Conservation (phyloP, 2,113 vertebrate genomes). For the Paramisgurnus dabryanus region DNA sequence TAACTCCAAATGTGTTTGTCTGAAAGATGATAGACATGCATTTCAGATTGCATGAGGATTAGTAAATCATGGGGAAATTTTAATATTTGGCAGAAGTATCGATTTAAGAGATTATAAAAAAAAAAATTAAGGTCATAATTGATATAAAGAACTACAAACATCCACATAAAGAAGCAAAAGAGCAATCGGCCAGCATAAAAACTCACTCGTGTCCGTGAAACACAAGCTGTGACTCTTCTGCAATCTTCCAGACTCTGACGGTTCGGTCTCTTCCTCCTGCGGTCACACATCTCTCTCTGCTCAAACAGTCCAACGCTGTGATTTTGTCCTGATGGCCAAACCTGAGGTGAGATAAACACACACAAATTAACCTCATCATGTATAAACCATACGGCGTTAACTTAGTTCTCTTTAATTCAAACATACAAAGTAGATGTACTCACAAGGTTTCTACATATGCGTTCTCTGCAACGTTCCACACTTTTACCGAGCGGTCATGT, state of each 20-base stretch:
- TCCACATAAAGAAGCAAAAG: too few species aligned
- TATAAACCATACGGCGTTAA: background rate
- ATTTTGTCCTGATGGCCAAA: slow-evolving; percentile 93
- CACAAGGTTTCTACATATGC: slow-evolving; percentile 94
- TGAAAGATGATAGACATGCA: too few species aligned
- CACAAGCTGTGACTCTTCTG: slow-evolving; percentile 93
- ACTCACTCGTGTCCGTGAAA: slow-evolving; percentile 93
- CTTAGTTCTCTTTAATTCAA: background rate
- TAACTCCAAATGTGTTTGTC: too few species aligned
- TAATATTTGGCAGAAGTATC: too few species aligned
- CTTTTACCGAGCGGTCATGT: slow-evolving; percentile 91
- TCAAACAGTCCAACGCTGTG: slow-evolving; percentile 88
- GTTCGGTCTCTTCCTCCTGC: slow-evolving; percentile 88
- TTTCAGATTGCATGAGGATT: too few species aligned
- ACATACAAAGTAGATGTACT: slow-evolving; percentile 59
- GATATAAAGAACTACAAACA: background rate
- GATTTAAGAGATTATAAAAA: background rate
- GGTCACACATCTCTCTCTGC: slow-evolving; percentile 92
- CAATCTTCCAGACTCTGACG: slow-evolving; percentile 94
- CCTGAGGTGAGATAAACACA: slow-evolving; percentile 62
- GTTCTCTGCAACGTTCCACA: slow-evolving; percentile 95
- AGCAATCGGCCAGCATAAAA: too few species aligned
- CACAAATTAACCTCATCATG: background rate
- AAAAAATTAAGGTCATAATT: too few species aligned
- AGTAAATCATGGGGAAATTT: too few species aligned